Base-by-base conservation (phyloP, 2,113 vertebrate genomes). In the Formicarius rufipectus region DNA sequence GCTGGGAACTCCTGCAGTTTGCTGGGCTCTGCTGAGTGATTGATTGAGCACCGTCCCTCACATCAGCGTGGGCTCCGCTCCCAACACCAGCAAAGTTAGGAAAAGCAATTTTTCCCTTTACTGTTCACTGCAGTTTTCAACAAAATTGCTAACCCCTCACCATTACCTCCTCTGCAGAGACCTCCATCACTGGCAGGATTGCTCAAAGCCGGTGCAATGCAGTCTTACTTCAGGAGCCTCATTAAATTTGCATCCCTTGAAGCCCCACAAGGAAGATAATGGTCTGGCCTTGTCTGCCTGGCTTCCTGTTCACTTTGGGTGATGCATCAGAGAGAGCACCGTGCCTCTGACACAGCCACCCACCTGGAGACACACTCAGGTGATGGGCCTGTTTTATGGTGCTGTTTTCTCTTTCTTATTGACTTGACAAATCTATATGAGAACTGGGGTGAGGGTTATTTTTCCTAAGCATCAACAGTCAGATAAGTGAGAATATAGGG, bases 231-330 rank as follows among this genome's bases (percentile, higher is more conserved):
- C 47, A 81, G 91, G 17, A 89, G 40, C 62, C 84, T 95, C 91
- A 73, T 94, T 94, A 91, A 89, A 94, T 94, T 84, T 91, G 74
- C 84, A 83, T 94, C 94, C 49, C 62, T 71, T 69, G 74, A 81
- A 89, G 91, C 62, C 55, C 44, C 49, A 60, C 49, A 73, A 85
- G 45, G 76, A 78, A 82, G 58, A 37, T 55, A 33, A 92, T 82
- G 93, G 69, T 58, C 77, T 92, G 77, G 69, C 73, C 92, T 82
- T 91, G 80, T 74, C 86, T 94, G 84, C 69, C 60, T 40, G 58
- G 68, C 77, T 91, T 87, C 44, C 76, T 62, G 0, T 27, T 79
- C 58, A 2, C 62, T 73, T 56, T 2, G 35, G 59, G 45, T 58
- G 84, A 84, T 68, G n/a, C 66, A 76, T 68, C 33, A 60, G 77